phyloP scores from a whole-genome alignment of 2,797 vertebrate species.

The Acomys russatus region DNA sequence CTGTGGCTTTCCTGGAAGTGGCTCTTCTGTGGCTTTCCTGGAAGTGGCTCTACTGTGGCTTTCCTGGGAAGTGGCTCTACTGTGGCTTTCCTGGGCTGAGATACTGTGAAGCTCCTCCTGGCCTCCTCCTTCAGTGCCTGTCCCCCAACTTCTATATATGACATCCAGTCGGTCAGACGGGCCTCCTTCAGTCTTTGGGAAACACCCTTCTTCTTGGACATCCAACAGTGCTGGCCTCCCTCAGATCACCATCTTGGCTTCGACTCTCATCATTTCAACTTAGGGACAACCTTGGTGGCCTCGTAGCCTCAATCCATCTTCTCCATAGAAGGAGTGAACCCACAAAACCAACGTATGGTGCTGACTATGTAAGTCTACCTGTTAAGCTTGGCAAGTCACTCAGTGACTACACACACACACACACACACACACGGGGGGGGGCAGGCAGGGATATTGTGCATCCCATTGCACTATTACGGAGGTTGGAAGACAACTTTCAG shows the following conservation, averaged over 20 bases:
- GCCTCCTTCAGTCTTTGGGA: neutral
- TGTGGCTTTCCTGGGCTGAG: neutral
- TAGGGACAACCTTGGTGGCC: neutral
- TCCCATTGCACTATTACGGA: neutral
- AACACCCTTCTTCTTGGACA: neutral
- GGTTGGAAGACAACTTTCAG: neutral
- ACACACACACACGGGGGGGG: too few relatives aligned
- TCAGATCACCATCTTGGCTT: neutral
- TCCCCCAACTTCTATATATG: too few relatives aligned
- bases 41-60: neutral
- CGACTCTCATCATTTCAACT: neutral
- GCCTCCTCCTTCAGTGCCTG: neutral
- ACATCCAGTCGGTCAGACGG: neutral
- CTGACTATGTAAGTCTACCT: neutral
- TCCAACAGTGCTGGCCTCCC: neutral
- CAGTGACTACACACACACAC: neutral
- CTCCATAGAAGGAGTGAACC: neutral
- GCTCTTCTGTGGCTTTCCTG: too few relatives aligned
- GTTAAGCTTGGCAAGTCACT: neutral
- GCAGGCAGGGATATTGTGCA: neutral
- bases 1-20: neutral
- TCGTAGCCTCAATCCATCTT: neutral
- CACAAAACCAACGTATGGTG: neutral
- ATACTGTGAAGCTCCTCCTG: neutral
- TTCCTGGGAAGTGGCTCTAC: neutral